These are phyloP conservation scores for Lytechinus variegatus DNA, from an alignment of 35 echinoderm and acorn worm species.

Conservation along the genomic window DNA sequence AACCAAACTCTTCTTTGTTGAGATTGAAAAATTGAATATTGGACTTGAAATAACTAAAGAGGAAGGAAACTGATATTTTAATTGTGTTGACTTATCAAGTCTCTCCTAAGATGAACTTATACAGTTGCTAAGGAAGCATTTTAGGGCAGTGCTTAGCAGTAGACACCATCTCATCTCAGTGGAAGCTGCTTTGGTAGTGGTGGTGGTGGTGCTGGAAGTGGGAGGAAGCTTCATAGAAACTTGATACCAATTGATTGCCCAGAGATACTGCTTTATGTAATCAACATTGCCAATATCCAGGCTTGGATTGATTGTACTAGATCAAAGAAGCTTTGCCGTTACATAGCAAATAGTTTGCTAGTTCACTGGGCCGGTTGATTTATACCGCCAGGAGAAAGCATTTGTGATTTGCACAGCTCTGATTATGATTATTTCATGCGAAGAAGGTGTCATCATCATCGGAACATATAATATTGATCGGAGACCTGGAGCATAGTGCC, in stretches of 20 bases:
- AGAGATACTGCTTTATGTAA: not conserved
- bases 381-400: not conserved
- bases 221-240: not conserved
- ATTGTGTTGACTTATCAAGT: not conserved
- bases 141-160: not conserved
- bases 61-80: not conserved
- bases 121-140: slow-evolving; percentile 3
- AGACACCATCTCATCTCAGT: not conserved
- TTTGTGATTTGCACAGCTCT: slow-evolving; percentile 18
- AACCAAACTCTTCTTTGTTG: not conserved
- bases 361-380: not conserved
- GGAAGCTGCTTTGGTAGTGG: not conserved
- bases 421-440: not conserved
- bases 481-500: not conserved
- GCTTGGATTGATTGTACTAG: not conserved
- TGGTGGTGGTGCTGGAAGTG: not conserved
- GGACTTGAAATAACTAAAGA: not conserved
- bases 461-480: not conserved
- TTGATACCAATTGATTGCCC: not conserved
- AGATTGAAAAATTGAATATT: not conserved
- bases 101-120: not conserved
- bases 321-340: not conserved
- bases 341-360: not conserved
- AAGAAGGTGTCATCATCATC: not conserved
- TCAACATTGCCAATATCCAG: not conserved